These are phyloP conservation scores for Cebuella pygmaea DNA, from an alignment of 2,797 vertebrate species.

Conservation along the genomic window DNA sequence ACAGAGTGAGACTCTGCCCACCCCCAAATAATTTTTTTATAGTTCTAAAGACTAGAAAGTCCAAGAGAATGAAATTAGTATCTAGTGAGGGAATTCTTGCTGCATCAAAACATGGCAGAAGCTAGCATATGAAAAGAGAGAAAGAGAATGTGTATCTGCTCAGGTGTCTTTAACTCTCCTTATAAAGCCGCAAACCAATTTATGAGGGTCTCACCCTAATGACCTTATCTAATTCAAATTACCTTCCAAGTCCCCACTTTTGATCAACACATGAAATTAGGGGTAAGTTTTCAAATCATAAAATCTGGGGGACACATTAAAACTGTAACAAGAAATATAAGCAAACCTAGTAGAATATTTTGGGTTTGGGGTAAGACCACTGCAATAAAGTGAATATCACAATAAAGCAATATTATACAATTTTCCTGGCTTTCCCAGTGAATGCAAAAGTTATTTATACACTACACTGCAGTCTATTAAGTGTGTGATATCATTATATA, in stretches of 20 bases:
- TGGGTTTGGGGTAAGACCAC: not conserved
- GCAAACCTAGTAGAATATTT: not conserved
- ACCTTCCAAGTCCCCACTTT: not conserved
- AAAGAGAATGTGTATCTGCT: not conserved
- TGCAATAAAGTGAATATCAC: not conserved
- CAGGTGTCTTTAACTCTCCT: not conserved
- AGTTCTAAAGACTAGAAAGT: not conserved
- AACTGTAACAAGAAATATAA: not conserved
- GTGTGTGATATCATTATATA: not conserved
- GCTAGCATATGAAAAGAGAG: not conserved
- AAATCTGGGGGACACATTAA: not conserved
- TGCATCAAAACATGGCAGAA: not conserved
- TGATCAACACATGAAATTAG: not conserved
- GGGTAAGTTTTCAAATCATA: not conserved
- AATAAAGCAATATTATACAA: not conserved
- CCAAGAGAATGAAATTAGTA: not conserved
- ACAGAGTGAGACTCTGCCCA: no score
- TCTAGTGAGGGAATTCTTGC: not conserved
- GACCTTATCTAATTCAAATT: not conserved
- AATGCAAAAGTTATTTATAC: not conserved
- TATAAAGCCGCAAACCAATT: not conserved
- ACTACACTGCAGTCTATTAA: not conserved
- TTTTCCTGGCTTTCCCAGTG: not conserved
- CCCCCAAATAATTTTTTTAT: no score
- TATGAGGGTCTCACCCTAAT: not conserved